Evolutionary conservation across 2,888 invertebrate species (phyloP).

Genomic region (Deilephila porcellus): DNA sequence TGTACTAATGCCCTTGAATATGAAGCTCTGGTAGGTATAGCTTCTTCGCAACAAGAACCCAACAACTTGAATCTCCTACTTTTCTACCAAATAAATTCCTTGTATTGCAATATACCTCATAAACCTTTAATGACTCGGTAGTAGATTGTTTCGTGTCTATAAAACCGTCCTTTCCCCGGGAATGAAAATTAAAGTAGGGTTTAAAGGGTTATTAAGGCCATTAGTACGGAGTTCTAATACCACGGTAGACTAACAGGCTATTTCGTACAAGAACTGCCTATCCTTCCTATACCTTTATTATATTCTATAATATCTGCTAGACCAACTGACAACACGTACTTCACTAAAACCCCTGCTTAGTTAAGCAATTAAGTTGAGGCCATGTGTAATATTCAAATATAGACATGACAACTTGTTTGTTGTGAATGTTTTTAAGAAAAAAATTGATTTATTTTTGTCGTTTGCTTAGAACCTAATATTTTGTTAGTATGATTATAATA

Average conservation of each 20-base stretch:
- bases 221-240: conserved; percentile 1
- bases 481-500: no score
- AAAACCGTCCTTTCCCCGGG: background rate
- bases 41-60: no score
- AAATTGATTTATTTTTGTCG: no score
- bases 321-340: background rate
- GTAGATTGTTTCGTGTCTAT: background rate
- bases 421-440: no score
- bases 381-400: no score
- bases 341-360: background rate
- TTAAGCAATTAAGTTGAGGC: no score
- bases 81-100: no score
- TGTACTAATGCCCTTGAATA: no score
- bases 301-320: background rate
- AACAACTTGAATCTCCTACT: no score
- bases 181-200: conserved; percentile 17
- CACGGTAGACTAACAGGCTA: background rate
- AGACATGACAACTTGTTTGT: no score
- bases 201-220: conserved; percentile 5
- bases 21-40: no score
- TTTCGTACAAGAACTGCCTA: background rate
- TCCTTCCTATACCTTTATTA: background rate
- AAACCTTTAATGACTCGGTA: conserved; percentile 3
- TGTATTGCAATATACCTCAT: background rate
- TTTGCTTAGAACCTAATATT: no score